Percentiles rank a stretch among this genome's conserved stretches.
phyloP scores from a whole-genome alignment of 2,888 invertebrate genomes.

The Gasteruption jaculator region DNA sequence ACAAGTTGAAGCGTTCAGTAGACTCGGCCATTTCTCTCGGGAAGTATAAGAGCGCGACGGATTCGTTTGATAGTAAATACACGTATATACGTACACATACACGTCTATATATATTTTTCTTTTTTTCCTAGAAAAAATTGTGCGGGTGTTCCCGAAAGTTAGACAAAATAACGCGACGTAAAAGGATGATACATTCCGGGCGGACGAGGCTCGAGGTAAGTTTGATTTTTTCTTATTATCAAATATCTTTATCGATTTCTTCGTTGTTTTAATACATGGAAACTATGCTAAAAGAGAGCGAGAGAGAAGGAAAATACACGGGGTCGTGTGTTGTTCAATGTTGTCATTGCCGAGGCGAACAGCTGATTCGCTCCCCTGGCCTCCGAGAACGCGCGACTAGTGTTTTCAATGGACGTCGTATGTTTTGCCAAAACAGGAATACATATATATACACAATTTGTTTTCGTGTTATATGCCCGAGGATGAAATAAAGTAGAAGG shows the following conservation, averaged over 20 bases:
- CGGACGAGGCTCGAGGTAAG: conserved; percentile 52
- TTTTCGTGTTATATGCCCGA: too few species aligned
- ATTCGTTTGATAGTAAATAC: conserved; percentile 24
- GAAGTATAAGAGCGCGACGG: conserved; percentile 32
- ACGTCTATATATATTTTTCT: too few species aligned
- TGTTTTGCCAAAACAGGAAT: not conserved
- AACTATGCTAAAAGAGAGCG: not conserved
- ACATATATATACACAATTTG: conserved; percentile 5
- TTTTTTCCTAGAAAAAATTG: conserved; percentile 29
- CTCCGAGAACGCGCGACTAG: conserved; percentile 24
- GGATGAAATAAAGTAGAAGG: too few species aligned
- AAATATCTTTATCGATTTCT: conserved; percentile 12
- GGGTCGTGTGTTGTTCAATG: conserved; percentile 39
- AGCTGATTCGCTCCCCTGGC: conserved; percentile 43
- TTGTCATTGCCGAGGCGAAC: conserved; percentile 47
- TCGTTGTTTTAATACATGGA: conserved; percentile 12
- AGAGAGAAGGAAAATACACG: conserved; percentile 1
- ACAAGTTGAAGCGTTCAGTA: conserved; percentile 31
- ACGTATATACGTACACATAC: too few species aligned
- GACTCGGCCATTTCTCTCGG: conserved; percentile 51
- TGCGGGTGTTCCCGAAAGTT: conserved; percentile 43
- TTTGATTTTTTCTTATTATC: conserved; percentile 26
- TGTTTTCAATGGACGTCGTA: conserved; percentile 7
- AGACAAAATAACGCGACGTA: conserved; percentile 51
- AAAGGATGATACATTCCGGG: conserved; percentile 53